Evolutionary conservation across 2,113 vertebrate genomes (phyloP).

Genomic region (Hippocampus mohnikei): DNA sequence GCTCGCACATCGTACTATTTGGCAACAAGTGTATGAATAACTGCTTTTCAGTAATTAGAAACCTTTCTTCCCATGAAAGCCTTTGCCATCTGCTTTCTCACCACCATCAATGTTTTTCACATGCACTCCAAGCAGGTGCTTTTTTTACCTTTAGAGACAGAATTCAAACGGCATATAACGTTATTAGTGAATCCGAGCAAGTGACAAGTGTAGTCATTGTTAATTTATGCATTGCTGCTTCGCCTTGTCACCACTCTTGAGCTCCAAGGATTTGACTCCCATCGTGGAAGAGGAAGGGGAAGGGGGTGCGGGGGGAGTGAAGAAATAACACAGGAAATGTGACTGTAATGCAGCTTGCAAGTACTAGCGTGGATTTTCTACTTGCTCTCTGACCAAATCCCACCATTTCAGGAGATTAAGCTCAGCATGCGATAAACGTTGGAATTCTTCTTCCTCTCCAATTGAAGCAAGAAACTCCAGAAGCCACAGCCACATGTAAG

Average conservation of each 20-base stretch:
- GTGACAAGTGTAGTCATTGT: conserved; percentile 53
- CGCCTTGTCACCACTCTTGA: conserved; percentile 58
- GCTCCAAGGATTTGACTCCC: conserved; percentile 61
- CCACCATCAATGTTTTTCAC: conserved; percentile 22
- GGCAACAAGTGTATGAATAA: not conserved
- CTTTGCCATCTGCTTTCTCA: conserved; percentile 2
- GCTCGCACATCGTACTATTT: not conserved
- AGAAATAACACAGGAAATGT: conserved; percentile 60
- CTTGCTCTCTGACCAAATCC: conserved; percentile 76
- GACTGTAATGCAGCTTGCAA: conserved; percentile 67
- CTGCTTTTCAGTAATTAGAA: conserved; percentile 14
- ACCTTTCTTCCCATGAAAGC: conserved; percentile 1
- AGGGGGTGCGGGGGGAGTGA: not conserved
- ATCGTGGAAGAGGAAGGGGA: conserved; percentile 29
- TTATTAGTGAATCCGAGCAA: conserved; percentile 54
- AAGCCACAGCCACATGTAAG: conserved; percentile 73
- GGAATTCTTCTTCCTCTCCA: conserved; percentile 76
- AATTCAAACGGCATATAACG: conserved; percentile 36
- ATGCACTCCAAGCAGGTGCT: not conserved
- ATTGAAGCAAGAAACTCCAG: conserved; percentile 73
- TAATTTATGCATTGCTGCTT: conserved; percentile 68
- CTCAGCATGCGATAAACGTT: conserved; percentile 80
- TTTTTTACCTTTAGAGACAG: not conserved
- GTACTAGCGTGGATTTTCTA: conserved; percentile 71
- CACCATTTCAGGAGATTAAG: conserved; percentile 81